Evolutionary conservation across 1,140 invertebrate genomes (phyloP).

Genomic region (Drosophila rufa): DNA sequence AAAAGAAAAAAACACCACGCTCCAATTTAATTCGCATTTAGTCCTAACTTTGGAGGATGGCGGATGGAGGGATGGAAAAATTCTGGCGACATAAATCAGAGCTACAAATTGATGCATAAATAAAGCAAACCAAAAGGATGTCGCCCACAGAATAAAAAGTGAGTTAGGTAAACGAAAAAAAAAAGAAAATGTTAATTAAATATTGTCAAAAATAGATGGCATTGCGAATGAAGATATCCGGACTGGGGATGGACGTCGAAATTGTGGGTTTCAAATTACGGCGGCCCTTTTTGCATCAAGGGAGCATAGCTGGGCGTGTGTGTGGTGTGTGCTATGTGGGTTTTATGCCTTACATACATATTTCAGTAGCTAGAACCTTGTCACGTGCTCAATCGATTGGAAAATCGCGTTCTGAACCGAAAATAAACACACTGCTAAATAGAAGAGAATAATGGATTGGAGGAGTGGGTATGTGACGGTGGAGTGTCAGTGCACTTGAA

Average conservation of each 20-base stretch:
- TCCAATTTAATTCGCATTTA: conserved; percentile 82
- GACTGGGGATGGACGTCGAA: conserved; percentile 1
- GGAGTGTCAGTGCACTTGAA: conserved; percentile 11
- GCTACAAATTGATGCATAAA: conserved; percentile 81
- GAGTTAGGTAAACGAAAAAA: conserved; percentile 29
- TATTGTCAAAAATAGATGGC: conserved; percentile 73
- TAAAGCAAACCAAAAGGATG: conserved; percentile 72
- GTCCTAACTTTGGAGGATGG: conserved; percentile 4
- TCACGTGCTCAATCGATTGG: conserved; percentile 82
- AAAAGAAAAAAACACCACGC: conserved; percentile 38
- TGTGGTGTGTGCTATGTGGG: conserved; percentile 24
- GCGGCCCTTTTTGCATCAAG: conserved; percentile 43
- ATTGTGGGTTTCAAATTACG: conserved; percentile 57
- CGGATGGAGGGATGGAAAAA: conserved; percentile 23
- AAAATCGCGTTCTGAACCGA: conserved; percentile 82
- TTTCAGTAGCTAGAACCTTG: conserved; percentile 67
- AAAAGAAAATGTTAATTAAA: conserved; percentile 72
- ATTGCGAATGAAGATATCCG: conserved; percentile 37
- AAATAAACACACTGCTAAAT: conserved; percentile 83
- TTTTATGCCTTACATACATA: conserved; percentile 43
- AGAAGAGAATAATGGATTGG: conserved; percentile 65
- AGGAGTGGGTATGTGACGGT: conserved; percentile 10
- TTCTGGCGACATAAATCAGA: conserved; percentile 75
- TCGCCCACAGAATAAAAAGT: conserved; percentile 29
- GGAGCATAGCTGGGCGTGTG: conserved; percentile 12